Percentiles rank a stretch among this genome's conserved stretches.
Conservation (phyloP, 2,797 vertebrate genomes). For the Macropus fuliginosus region DNA sequence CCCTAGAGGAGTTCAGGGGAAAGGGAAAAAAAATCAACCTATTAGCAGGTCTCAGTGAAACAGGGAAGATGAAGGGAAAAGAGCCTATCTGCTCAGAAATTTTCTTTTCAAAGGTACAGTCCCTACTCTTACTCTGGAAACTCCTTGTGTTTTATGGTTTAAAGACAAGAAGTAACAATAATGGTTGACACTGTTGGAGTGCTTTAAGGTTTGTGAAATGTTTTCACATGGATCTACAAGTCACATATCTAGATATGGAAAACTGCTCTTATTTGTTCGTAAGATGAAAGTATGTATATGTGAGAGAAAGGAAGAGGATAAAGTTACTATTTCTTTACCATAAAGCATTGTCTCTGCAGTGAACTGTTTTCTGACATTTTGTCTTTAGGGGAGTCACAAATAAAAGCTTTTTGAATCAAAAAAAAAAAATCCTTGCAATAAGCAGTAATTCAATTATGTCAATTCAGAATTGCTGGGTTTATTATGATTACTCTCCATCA, state of each 20-base stretch:
- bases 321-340: too few species aligned
- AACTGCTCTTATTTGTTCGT: too few species aligned
- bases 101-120: neutral
- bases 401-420: too few species aligned
- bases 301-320: too few species aligned
- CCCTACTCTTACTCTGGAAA: neutral
- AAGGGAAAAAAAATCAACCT: neutral
- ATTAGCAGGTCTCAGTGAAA: neutral
- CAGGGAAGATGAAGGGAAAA: neutral
- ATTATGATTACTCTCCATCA: neutral
- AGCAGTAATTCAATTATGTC: neutral
- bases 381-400: too few species aligned
- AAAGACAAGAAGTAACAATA: neutral
- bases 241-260: too few species aligned
- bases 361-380: too few species aligned
- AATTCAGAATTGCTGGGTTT: neutral
- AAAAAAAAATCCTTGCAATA: neutral
- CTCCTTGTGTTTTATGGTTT: neutral
- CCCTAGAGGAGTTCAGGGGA: neutral
- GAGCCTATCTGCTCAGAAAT: neutral
- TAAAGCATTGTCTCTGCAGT: too few species aligned
- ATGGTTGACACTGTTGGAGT: neutral
- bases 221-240: neutral
- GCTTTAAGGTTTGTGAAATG: neutral
- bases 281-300: too few species aligned